A percentile compares a stretch with the other conserved stretches of the same genome.
phyloP scores from a whole-genome alignment of 2,888 invertebrate genomes.

The Ennomos fuscantarius region DNA sequence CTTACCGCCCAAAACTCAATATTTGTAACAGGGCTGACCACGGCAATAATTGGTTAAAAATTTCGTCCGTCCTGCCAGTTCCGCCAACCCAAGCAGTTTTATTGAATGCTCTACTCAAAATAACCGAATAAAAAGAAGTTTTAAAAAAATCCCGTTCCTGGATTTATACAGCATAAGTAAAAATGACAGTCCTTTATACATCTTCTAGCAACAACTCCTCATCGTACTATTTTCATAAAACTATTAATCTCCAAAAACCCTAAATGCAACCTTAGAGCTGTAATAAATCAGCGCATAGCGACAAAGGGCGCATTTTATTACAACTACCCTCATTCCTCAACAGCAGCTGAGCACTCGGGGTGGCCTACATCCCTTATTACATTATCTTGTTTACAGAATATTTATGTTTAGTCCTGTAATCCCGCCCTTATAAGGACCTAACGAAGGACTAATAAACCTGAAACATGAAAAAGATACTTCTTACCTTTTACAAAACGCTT shows the following conservation, averaged over 20 bases:
- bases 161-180: too few species aligned
- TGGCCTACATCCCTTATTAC: conserved; percentile 28
- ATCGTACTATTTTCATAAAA: conserved; percentile 5
- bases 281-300: conserved; percentile 29
- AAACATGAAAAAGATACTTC: conserved; percentile 15
- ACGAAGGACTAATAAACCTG: conserved; percentile 33
- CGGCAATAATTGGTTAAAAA: too few species aligned
- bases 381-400: conserved; percentile 37
- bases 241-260: conserved; percentile 10
- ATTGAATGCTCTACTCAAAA: too few species aligned
- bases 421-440: conserved; percentile 30
- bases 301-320: conserved; percentile 34
- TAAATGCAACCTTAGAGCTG: conserved; percentile 10
- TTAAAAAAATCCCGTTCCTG: too few species aligned
- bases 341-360: conserved; percentile 30
- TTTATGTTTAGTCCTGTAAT: conserved; percentile 32
- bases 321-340: conserved; percentile 34
- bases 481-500: conserved; percentile 8
- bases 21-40: too few species aligned
- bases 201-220: too few species aligned
- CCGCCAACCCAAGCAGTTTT: too few species aligned
- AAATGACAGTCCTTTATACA: too few species aligned
- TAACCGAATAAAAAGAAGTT: too few species aligned
- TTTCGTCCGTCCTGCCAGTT: too few species aligned
- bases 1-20: too few species aligned